Evolutionary conservation across 2,888 invertebrate genomes (phyloP).

Genomic region (Drosophila kambysellisi): DNA sequence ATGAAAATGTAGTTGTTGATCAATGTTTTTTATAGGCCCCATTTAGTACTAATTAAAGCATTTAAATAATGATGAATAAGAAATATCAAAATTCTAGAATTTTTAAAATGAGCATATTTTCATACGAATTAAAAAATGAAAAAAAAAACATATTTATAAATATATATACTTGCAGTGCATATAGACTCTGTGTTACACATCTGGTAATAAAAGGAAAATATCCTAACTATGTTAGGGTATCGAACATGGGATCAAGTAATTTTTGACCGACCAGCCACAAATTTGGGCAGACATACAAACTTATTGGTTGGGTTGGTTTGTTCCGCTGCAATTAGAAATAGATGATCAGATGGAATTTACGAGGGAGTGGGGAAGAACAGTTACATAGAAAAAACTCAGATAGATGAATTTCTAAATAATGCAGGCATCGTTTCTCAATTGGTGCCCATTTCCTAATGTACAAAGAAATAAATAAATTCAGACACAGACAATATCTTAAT

Average conservation of each 20-base stretch:
- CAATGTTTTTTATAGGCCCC: neutral
- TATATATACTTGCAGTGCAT: too few species aligned
- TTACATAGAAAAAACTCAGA: neutral
- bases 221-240: neutral
- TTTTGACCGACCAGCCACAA: conserved; percentile 32
- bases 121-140: too few species aligned
- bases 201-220: neutral
- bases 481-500: too few species aligned
- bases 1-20: neutral
- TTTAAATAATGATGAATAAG: neutral
- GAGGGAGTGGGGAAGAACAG: neutral
- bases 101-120: neutral
- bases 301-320: conserved; percentile 36
- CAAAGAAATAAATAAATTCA: neutral
- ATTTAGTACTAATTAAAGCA: neutral
- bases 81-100: neutral
- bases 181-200: neutral
- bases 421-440: neutral
- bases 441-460: too few species aligned
- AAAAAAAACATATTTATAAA: too few species aligned
- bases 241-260: neutral
- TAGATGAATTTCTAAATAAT: neutral
- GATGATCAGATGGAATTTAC: conserved; percentile 27
- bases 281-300: conserved; percentile 46
- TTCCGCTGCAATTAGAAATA: conserved; percentile 42